These are phyloP conservation scores for Caenorhabditis sp. DNA, from an alignment of 2,888 invertebrate species.

Conservation along the genomic window DNA sequence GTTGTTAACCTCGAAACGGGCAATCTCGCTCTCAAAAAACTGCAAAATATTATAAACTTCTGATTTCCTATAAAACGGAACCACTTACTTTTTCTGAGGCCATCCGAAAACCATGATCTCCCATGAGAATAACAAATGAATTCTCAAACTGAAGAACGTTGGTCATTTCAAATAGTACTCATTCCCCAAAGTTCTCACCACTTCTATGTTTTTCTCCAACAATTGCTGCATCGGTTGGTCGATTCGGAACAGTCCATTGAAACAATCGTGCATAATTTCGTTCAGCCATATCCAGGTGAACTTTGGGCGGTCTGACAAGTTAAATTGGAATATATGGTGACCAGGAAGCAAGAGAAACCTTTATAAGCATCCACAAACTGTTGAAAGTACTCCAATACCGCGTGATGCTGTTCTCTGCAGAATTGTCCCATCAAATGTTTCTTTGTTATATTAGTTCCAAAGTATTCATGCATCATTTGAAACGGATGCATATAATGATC, in stretches of 20 bases:
- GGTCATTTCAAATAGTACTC: no score
- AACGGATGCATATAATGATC: slow-evolving; percentile 68
- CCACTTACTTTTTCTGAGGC: neutral
- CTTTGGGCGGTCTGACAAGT: slow-evolving; percentile 58
- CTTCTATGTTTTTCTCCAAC: slow-evolving; percentile 51
- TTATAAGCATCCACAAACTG: slow-evolving; percentile 65
- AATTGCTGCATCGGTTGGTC: slow-evolving; percentile 64
- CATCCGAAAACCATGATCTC: slow-evolving; percentile 68
- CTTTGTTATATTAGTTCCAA: slow-evolving; percentile 8
- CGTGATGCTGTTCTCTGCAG: slow-evolving; percentile 55
- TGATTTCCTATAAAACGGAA: neutral
- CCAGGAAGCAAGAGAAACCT: slow-evolving; percentile 18
- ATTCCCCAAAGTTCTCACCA: no score
- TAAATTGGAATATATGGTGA: neutral
- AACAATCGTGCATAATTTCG: slow-evolving; percentile 59
- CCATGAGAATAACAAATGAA: slow-evolving; percentile 66
- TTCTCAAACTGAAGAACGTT: slow-evolving; percentile 57
- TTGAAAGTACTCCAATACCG: slow-evolving; percentile 55
- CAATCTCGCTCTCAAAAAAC: slow-evolving; percentile 37
- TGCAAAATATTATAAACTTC: no score
- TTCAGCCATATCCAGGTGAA: slow-evolving; percentile 68
- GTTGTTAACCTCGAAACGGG: slow-evolving; percentile 62
- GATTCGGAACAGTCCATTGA: slow-evolving; percentile 51
- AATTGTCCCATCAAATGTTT: neutral
- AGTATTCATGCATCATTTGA: slow-evolving; percentile 2